A percentile compares a stretch with the other conserved stretches of the same genome.
These are phyloP conservation scores for Grallaria varia DNA, from an alignment of 2,113 vertebrate species.

Conservation along the genomic window DNA sequence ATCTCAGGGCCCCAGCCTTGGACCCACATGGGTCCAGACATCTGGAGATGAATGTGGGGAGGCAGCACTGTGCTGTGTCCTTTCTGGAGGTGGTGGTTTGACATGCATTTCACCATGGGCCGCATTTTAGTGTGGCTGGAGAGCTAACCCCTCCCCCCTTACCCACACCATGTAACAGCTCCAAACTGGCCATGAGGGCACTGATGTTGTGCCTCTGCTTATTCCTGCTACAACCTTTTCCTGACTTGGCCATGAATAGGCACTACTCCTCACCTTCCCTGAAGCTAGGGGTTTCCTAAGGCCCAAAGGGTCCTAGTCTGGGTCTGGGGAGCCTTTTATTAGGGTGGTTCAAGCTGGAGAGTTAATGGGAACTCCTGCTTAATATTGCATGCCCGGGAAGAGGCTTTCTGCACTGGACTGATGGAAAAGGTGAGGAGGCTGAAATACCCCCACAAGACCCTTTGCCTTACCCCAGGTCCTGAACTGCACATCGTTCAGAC, in stretches of 20 bases:
- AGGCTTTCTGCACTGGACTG: background rate
- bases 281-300: background rate
- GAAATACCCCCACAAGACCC: background rate
- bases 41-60: background rate
- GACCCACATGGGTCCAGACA: background rate
- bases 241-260: background rate
- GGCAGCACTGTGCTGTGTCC: fast-evolving
- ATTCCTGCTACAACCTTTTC: background rate
- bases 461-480: background rate
- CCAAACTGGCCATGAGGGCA: fast-evolving
- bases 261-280: background rate
- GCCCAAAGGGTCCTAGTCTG: background rate
- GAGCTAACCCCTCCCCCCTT: background rate
- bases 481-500: background rate
- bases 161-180: fast-evolving
- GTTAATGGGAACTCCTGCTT: background rate
- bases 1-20: fast-evolving
- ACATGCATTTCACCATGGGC: fast-evolving
- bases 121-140: background rate
- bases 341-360: fast-evolving
- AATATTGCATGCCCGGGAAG: background rate
- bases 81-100: background rate
- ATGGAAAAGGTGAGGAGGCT: background rate
- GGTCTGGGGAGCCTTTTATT: background rate
- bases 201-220: background rate